Evolutionary conservation across 2,797 vertebrate species (phyloP).

Genomic region (Otolemur crassicaudatus): DNA sequence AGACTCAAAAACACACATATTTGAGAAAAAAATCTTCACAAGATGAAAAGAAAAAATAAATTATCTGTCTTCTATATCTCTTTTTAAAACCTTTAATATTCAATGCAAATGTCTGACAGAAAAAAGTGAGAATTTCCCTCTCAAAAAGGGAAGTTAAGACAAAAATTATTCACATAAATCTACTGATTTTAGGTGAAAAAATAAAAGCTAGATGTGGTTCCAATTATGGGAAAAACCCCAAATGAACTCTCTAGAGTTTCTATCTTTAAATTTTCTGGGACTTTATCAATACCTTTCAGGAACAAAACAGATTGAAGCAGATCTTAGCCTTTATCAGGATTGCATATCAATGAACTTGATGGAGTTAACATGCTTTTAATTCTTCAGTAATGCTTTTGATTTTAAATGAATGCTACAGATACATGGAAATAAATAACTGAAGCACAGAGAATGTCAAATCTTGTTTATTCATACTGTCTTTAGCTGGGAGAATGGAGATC

Average conservation of each 20-base stretch:
- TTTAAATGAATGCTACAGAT: background rate
- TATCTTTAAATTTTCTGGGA: background rate
- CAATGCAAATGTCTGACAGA: background rate
- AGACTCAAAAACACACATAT: slow-evolving; percentile 3
- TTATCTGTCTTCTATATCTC: background rate
- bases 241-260: background rate
- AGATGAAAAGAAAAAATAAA: background rate
- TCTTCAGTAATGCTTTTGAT: background rate
- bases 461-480: background rate
- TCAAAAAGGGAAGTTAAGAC: background rate
- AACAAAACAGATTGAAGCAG: background rate
- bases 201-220: background rate
- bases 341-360: background rate
- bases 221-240: background rate
- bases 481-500: too few species aligned
- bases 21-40: background rate
- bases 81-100: background rate
- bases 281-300: background rate
- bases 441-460: background rate
- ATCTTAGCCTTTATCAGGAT: background rate
- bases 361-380: background rate
- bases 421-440: background rate
- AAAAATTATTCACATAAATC: background rate
- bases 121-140: background rate
- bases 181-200: background rate